These are phyloP conservation scores for Aethina tumida DNA, from an alignment of 1,140 invertebrate species.

Conservation along the genomic window DNA sequence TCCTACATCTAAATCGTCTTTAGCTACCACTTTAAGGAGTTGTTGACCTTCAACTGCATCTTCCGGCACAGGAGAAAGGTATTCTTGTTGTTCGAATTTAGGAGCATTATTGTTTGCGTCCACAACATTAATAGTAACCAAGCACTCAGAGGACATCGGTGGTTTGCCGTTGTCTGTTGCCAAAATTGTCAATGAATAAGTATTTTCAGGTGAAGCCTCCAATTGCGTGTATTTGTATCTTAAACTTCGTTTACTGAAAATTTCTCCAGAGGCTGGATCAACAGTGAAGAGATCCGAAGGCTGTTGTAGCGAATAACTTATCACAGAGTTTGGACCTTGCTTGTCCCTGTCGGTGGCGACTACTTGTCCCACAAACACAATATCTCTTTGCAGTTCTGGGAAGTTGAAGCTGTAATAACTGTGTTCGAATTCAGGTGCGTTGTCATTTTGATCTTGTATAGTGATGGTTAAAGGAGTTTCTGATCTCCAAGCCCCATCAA, in stretches of 20 bases:
- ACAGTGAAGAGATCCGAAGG: slow-evolving; percentile 85
- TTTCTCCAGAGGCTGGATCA: slow-evolving; percentile 80
- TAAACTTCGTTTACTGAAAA: slow-evolving; percentile 74
- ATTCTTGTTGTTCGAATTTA: slow-evolving; percentile 60
- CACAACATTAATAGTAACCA: slow-evolving; percentile 79
- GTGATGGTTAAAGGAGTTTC: slow-evolving; percentile 85
- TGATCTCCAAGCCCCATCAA: slow-evolving; percentile 80
- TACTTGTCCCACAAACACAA: slow-evolving; percentile 80
- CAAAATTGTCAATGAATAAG: slow-evolving; percentile 72
- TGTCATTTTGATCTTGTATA: slow-evolving; percentile 92
- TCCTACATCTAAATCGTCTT: slow-evolving; percentile 68
- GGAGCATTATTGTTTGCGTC: slow-evolving; percentile 86
- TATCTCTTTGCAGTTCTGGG: slow-evolving; percentile 67
- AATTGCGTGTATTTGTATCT: slow-evolving; percentile 71
- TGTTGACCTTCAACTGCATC: slow-evolving; percentile 57
- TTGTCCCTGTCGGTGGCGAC: slow-evolving; percentile 82
- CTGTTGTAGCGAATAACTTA: slow-evolving; percentile 83
- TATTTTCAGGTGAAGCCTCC: slow-evolving; percentile 75
- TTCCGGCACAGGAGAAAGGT: slow-evolving; percentile 75
- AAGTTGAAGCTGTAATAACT: slow-evolving; percentile 84
- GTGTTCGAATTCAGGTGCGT: slow-evolving; percentile 83
- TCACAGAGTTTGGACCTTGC: slow-evolving; percentile 86
- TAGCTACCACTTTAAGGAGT: slow-evolving; percentile 62
- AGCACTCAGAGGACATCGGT: slow-evolving; percentile 73
- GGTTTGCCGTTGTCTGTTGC: slow-evolving; percentile 91